Base-by-base conservation (phyloP, 2,888 invertebrate genomes). In the Theretra japonica region DNA sequence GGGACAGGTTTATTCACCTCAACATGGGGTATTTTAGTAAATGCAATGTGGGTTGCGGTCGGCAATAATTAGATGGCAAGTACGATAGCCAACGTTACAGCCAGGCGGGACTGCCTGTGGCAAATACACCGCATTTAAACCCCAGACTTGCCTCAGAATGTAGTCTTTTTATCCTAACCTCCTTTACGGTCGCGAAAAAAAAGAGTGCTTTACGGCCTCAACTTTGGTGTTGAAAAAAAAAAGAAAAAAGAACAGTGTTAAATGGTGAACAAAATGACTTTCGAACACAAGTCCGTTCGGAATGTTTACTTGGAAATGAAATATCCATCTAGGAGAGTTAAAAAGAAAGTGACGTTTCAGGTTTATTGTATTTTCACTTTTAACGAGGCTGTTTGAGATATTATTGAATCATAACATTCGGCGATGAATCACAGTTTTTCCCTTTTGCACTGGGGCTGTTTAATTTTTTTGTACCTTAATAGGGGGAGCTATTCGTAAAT, bases 331-430 rank as follows among this genome's bases (percentile, higher is more conserved):
- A 88, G 86, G 78, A 90, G 87, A 75, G 79, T 77, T 68, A 92
- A 89, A 85, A 93, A 91, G 86, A 89, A 85, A 85, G 93, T 94
- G 73, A 88, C 90, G 72, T 94, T 93, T 86, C 87, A 92, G 93
- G 93, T 90, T 77, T 73, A 48, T 74, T 48, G 41, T 68, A 70
- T 25, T 41, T 69, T 48, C 21, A 15, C 70, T 15, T 72, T 69
- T 73, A 53, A 6, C 21, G 19, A 25, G 21, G 21, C 62, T 69
- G 71, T 33, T 15, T 50, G 19, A 70, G 8, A 73, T n/a, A n/a
- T 50, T 70, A 70, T 28, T 71, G 8, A 25, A 3, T 4, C 17
- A 17, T 25, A 4, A 58, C 11, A 25, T 6, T 25, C 23, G 8
- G 4, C n/a, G 57, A 8, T 57, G 57, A 57, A 57, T 57, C 57